These are phyloP conservation scores for Chunga burmeisteri DNA, from an alignment of 2,113 vertebrate genomes.

Conservation along the genomic window DNA sequence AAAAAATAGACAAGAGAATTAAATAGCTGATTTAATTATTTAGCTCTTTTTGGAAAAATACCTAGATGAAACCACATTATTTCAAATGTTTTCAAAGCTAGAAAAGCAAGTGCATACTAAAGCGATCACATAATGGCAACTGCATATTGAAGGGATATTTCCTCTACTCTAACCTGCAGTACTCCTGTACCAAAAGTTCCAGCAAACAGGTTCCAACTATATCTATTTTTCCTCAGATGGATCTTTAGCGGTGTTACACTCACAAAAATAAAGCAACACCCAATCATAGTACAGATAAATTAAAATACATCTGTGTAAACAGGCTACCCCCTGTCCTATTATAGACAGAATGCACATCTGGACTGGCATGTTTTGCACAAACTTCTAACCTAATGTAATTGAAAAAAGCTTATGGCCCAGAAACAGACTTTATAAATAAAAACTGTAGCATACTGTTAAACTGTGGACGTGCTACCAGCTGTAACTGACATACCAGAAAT, in stretches of 20 bases:
- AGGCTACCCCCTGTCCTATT: not conserved
- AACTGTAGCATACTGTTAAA: constrained; percentile 8
- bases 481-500: constrained; percentile 19
- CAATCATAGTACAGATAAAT: not conserved
- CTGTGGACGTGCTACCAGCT: constrained; percentile 25
- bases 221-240: not conserved
- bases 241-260: not conserved
- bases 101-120: not conserved
- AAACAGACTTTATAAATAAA: constrained; percentile 24
- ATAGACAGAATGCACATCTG: constrained; percentile 28
- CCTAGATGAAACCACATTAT: not conserved
- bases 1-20: not conserved
- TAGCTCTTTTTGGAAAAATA: not conserved
- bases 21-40: not conserved
- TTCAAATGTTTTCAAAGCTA: not conserved
- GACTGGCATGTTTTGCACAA: constrained; percentile 10
- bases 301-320: constrained; percentile 21
- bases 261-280: not conserved
- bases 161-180: not conserved
- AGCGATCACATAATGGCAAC: not conserved
- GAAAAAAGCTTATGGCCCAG: constrained; percentile 10
- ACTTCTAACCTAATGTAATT: constrained; percentile 4
- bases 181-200: not conserved
- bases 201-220: not conserved
- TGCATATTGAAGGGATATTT: not conserved